Evolutionary conservation across 2,797 vertebrate species (phyloP), one percentile per base, ranked within the genome.

Genomic region (Salmo trutta): DNA sequence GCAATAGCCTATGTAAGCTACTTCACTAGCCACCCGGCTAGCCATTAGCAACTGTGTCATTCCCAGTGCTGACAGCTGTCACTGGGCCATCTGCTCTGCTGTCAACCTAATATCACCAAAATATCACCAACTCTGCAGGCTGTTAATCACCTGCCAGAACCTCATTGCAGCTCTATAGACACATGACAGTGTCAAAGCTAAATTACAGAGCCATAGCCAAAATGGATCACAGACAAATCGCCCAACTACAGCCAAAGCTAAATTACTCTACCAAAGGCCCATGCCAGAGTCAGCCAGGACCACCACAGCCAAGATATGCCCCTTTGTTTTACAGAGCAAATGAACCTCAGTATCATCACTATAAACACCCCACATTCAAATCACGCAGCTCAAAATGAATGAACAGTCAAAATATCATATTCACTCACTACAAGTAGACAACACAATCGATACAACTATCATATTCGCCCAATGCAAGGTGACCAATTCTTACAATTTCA

Each of bases 141-240:
- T 78, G 78, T 79, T 88, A 86, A 91, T 93, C 82, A 86, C 82
- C 77, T 71, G 71, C 71, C 76, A 77, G 71, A 59, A 72, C 67
- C 5, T 27, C 62, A 21, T 27, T 2, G 12, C 10, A 33, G 24
- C 29, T 41, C 41, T 47, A 47, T 47, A 47, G 41, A 47, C 41
- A 47, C 41, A 47, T 47, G 41, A 47, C 41, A 47, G 10, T 47
- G 41, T 12, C 41, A 47, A 47, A 47, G 54, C 74, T 84, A 86
- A 69, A 86, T 73, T 51, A 74, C 78, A 47, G 41, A 47, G 41
- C 41, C 41, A 47, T 47, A 12, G 41, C 41, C 41, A 47, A 47
- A 47, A 47, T 65, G 52, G 71, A 62, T 19, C 71, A 74, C 12
- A 21, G 51, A 33, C 64, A 75, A 71, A 72, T 21, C 21, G 24